Base-by-base conservation (phyloP, 2,797 vertebrate genomes). In the Hoplostethus atlanticus region DNA sequence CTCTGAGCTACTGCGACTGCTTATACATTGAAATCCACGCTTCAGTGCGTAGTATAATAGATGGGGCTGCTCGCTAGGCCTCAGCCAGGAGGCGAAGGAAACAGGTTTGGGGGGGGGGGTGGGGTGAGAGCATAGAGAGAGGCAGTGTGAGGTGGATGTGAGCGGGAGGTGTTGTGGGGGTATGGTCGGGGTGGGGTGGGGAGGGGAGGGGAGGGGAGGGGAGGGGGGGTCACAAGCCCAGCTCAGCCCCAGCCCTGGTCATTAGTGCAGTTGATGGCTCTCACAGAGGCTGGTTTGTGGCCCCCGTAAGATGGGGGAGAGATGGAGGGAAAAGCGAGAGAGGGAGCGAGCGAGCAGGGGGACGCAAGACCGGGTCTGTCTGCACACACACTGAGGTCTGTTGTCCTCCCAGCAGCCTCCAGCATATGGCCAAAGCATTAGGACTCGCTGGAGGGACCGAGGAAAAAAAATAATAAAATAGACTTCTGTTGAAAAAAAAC, bases 401-500 rank as follows among this genome's bases (percentile, higher is more conserved):
- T 92, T 93, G 91, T 93, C 85, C 90, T 89, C 87, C 73, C 70
- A 38, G 81, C 77, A 83, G 87, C 86, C 80, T 84, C 82, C 84
- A 87, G 87, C 92, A 92, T 92, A 91, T 91, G 93, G 90, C 81
- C 85, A 80, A 93, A 84, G 86, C 92, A 92, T 93, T 91, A 92
- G 52, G 71, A 81, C 79, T 78, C 61, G 62, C 7, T 7, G 28
- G 61, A 69, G 63, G 64, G 72, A 42, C 52, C 15, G 31, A 75
- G 79, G 80, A 38, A 61, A 47, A 44, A 54, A 59, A 17, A 52
- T 53, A 61, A 42, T 36, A 85, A 88, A 76, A 73, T 21, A 65
- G 53, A 67, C 79, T 72, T 86, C 72, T 59, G 85, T 64, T 71
- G 72, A 86, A 77, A 84, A 63, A 38, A 77, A 76, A 70, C 63